A percentile compares a stretch with the other conserved stretches of the same genome.
Conservation (phyloP, 1,140 invertebrate genomes). For the Euwallacea fornicatus region DNA sequence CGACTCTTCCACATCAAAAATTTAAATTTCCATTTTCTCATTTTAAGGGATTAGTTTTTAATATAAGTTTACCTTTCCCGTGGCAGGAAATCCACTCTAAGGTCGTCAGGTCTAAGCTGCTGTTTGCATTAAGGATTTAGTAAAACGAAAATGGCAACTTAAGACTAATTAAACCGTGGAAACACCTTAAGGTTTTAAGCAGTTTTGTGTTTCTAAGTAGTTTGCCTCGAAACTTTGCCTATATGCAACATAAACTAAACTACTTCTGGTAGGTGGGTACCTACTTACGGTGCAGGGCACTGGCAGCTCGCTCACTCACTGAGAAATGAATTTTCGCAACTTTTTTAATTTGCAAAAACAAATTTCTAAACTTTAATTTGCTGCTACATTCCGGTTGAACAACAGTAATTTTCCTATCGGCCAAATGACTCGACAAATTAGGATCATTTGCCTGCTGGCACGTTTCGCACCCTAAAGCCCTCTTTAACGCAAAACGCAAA, state of each 20-base stretch:
- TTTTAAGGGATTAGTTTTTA: neutral
- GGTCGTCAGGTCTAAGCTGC: neutral
- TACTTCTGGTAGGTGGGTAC: neutral
- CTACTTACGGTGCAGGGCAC: neutral
- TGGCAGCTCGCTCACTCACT: neutral
- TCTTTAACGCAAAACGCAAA: constrained; percentile 25
- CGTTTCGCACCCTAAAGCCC: constrained; percentile 10
- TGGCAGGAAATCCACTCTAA: neutral
- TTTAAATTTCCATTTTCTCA: constrained; percentile 4
- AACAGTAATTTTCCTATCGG: constrained; percentile 20
- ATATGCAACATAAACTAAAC: constrained; percentile 1
- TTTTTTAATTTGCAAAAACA: constrained; percentile 8
- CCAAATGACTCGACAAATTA: constrained; percentile 27
- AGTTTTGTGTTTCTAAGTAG: constrained; percentile 5
- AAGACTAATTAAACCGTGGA: constrained; percentile 1
- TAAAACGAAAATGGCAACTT: constrained; percentile 5
- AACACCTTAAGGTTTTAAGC: constrained; percentile 7
- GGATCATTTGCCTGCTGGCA: constrained; percentile 22
- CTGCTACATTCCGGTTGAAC: constrained; percentile 11
- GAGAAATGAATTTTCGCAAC: neutral
- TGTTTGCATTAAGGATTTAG: constrained; percentile 2
- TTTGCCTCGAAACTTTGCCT: neutral
- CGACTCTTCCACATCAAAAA: neutral
- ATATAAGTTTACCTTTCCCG: neutral
- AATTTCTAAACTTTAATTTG: constrained; percentile 9